Conservation (phyloP, 2,113 vertebrate genomes). For the Heptranchias perlo region DNA sequence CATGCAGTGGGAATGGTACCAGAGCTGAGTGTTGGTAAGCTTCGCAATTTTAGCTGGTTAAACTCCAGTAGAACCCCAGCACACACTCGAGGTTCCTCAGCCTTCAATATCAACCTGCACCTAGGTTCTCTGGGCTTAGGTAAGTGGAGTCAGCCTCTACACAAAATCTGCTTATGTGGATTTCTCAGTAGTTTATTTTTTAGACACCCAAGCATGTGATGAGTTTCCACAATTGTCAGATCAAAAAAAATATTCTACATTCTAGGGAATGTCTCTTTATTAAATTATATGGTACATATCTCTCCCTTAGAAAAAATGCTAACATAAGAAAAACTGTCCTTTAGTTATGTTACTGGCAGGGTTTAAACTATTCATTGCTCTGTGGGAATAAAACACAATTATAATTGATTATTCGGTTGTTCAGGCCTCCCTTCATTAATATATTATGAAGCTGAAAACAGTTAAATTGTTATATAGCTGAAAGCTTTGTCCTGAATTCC, state of each 20-base stretch:
- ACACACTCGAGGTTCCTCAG: neutral
- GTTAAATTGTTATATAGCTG: slow-evolving; percentile 23
- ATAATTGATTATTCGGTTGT: slow-evolving; percentile 26
- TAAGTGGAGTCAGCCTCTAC: neutral
- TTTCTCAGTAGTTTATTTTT: neutral
- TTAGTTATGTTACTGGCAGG: neutral
- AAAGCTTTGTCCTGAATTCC: slow-evolving; percentile 16
- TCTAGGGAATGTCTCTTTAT: neutral
- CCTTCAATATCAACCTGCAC: neutral
- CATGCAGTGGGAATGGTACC: neutral
- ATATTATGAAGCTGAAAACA: slow-evolving; percentile 13
- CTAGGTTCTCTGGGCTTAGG: neutral
- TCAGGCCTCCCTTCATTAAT: slow-evolving; percentile 1
- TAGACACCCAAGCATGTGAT: neutral
- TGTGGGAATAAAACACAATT: neutral
- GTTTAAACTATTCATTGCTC: slow-evolving; percentile 9
- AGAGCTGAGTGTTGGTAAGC: neutral
- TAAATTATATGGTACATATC: neutral
- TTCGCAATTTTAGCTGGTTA: neutral
- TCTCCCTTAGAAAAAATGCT: neutral
- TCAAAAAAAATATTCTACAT: neutral
- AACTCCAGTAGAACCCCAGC: neutral
- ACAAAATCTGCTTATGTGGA: neutral
- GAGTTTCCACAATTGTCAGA: neutral
- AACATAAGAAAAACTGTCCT: neutral